Percentiles rank a stretch among this genome's conserved stretches.
Evolutionary conservation across 2,888 invertebrate genomes (phyloP).

Genomic region (Trileptium ribeirensis): DNA sequence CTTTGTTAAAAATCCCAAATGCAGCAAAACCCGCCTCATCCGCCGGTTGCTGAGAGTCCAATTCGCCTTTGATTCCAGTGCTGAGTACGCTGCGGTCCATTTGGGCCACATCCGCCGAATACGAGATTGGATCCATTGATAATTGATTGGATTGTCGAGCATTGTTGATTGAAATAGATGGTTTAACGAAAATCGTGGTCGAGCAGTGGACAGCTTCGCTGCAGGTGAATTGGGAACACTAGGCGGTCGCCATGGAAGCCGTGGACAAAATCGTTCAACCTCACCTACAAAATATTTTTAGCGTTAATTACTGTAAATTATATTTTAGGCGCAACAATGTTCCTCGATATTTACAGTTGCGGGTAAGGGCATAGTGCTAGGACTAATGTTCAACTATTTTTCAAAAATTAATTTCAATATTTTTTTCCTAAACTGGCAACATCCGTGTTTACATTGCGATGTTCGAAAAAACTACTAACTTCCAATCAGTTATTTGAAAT

Average conservation of each 20-base stretch:
- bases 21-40: constrained; percentile 52
- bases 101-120: constrained; percentile 51
- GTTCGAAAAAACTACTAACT: no score
- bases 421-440: no score
- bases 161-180: constrained; percentile 49
- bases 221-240: neutral
- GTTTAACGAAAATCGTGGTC: constrained; percentile 43
- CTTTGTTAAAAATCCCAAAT: constrained; percentile 54
- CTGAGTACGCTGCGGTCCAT: constrained; percentile 47
- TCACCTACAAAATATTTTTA: constrained; percentile 30
- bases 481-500: no score
- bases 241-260: constrained; percentile 27
- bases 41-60: constrained; percentile 39
- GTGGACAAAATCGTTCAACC: constrained; percentile 54
- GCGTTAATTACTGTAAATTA: neutral
- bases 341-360: no score
- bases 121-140: constrained; percentile 53
- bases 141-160: constrained; percentile 51
- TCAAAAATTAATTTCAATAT: no score
- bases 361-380: no score
- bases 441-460: no score
- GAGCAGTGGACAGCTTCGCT: neutral
- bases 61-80: constrained; percentile 43
- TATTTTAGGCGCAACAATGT: no score
- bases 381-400: no score